These are phyloP conservation scores for Ceratosolen solmsi DNA, from an alignment of 1,140 invertebrate species.

Conservation along the genomic window DNA sequence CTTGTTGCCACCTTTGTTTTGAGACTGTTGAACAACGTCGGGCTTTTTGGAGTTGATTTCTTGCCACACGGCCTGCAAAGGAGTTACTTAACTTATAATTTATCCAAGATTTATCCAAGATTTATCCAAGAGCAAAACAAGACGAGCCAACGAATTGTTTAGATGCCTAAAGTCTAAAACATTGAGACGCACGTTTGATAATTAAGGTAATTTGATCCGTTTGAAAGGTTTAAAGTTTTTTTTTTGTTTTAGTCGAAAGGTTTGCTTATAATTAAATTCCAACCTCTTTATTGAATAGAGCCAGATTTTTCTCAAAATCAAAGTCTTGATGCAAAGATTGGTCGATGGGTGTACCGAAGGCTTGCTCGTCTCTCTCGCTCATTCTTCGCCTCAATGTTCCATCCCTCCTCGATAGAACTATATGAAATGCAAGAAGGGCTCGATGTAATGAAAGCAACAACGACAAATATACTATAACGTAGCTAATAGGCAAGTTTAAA, in stretches of 20 bases:
- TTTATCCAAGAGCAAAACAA: too few species aligned
- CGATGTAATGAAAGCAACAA: background rate
- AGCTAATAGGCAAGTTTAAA: too few species aligned
- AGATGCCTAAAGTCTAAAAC: too few species aligned
- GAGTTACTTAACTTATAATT: slow-evolving; percentile 18
- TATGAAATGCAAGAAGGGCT: background rate
- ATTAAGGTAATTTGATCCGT: too few species aligned
- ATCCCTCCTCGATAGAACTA: slow-evolving; percentile 38
- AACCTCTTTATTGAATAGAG: slow-evolving; percentile 90
- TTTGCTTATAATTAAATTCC: background rate
- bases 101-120: too few species aligned
- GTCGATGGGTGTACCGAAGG: slow-evolving; percentile 78
- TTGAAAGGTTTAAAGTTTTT: too few species aligned
- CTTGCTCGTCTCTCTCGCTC: slow-evolving; percentile 75
- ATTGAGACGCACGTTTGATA: too few species aligned
- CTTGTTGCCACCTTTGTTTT: slow-evolving; percentile 61
- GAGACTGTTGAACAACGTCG: slow-evolving; percentile 77
- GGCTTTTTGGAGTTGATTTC: slow-evolving; percentile 82
- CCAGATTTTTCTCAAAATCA: slow-evolving; percentile 95
- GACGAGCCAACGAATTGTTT: too few species aligned
- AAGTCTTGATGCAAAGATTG: slow-evolving; percentile 82
- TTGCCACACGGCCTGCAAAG: slow-evolving; percentile 74
- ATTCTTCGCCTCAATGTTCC: slow-evolving; percentile 67
- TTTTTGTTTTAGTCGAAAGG: too few species aligned
- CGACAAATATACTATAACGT: background rate